A percentile compares a stretch with the other conserved stretches of the same genome.
phyloP scores from a whole-genome alignment of 2,888 invertebrate genomes.

The Sesia apiformis region DNA sequence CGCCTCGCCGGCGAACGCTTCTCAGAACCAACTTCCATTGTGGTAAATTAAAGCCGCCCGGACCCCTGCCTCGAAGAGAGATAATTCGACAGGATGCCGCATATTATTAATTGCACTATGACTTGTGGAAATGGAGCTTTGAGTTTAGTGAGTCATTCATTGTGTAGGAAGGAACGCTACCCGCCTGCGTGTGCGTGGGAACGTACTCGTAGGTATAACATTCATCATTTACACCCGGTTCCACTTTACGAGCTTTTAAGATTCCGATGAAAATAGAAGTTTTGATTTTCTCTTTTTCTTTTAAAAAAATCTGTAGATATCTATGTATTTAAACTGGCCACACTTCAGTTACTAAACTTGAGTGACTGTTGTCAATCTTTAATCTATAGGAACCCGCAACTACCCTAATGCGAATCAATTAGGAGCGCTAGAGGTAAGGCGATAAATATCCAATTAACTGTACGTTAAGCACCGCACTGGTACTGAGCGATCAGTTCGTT shows the following conservation, averaged over 20 bases:
- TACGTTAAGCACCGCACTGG: conserved; percentile 38
- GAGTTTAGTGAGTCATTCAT: conserved; percentile 73
- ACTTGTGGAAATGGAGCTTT: conserved; percentile 72
- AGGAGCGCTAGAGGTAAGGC: conserved; percentile 42
- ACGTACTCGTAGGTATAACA: conserved; percentile 44
- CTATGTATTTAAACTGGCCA: no score
- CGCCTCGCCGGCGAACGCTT: conserved; percentile 66
- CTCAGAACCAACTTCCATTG: conserved; percentile 72
- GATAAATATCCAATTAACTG: conserved; percentile 64
- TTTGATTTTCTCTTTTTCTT: background rate
- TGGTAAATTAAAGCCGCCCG: conserved; percentile 74
- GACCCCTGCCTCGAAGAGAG: conserved; percentile 72
- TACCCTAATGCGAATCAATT: conserved; percentile 47
- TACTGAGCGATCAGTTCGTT: conserved; percentile 59
- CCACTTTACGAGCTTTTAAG: conserved; percentile 38
- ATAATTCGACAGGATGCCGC: conserved; percentile 75
- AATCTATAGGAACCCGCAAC: no score
- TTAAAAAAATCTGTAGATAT: background rate
- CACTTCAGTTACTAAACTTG: no score
- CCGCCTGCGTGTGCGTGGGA: conserved; percentile 67
- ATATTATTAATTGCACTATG: conserved; percentile 76
- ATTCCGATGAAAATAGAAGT: conserved; percentile 9
- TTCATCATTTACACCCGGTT: conserved; percentile 44
- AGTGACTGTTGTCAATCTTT: no score
- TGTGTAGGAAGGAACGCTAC: conserved; percentile 46